phyloP scores from a whole-genome alignment of 2,797 vertebrate species.

The Champsocephalus esox region DNA sequence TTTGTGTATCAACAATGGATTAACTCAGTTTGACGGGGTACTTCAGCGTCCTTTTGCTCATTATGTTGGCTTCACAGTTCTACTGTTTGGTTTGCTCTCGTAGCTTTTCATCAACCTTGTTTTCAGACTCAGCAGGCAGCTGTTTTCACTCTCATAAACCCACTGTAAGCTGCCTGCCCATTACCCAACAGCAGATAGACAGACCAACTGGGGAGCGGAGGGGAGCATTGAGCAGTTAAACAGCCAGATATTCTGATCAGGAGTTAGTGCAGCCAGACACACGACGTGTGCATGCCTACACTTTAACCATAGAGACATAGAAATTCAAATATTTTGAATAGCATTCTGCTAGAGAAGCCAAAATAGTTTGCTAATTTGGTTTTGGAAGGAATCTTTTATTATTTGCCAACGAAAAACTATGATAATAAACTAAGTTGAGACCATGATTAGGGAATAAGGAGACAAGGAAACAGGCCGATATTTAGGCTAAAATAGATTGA shows the following conservation, averaged over 20 bases:
- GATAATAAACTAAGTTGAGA: too few relatives aligned
- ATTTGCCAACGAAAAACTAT: too few relatives aligned
- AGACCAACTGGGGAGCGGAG: background rate
- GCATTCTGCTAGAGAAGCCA: background rate
- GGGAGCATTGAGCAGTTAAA: background rate
- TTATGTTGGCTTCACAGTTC: slow-evolving; percentile 14
- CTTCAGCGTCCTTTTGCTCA: background rate
- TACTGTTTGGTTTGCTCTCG: slow-evolving; percentile 10
- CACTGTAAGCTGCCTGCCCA: background rate
- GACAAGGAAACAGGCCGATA: too few relatives aligned
- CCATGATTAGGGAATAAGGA: too few relatives aligned
- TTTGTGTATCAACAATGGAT: slow-evolving; percentile 6
- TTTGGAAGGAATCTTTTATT: background rate
- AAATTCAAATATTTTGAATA: background rate
- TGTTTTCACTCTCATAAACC: slow-evolving; percentile 15
- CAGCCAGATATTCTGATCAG: slow-evolving; percentile 3
- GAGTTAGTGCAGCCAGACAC: slow-evolving; percentile 1
- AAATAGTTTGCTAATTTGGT: background rate
- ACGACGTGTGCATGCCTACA: background rate
- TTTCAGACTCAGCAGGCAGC: slow-evolving; percentile 19
- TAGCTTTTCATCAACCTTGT: slow-evolving; percentile 9
- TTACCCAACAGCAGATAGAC: background rate
- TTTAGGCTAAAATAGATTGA: too few relatives aligned
- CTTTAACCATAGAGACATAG: background rate
- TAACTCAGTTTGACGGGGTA: background rate